Conservation (phyloP, 2,888 invertebrate genomes). For the Chymomyza caudatula region DNA sequence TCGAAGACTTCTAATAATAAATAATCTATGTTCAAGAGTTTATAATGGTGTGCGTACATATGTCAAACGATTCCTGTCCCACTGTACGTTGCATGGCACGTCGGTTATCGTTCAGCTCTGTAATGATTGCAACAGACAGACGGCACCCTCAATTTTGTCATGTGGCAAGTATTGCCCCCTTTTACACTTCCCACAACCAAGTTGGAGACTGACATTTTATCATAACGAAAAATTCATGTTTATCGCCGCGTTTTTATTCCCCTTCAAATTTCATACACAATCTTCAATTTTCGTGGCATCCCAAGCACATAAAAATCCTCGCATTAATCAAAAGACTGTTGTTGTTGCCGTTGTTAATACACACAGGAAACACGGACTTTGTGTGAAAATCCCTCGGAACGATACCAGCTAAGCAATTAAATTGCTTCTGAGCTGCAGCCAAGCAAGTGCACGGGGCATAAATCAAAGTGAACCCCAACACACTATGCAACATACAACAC, state of each 20-base stretch:
- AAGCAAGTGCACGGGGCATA: constrained; percentile 59
- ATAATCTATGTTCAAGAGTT: too few species aligned
- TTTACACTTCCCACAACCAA: neutral
- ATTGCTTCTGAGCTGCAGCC: constrained; percentile 39
- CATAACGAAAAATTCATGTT: constrained; percentile 48
- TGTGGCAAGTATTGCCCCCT: neutral
- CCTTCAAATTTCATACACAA: neutral
- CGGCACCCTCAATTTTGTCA: neutral
- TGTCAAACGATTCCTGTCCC: constrained; percentile 34
- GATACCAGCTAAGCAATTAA: constrained; percentile 50
- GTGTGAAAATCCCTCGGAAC: constrained; percentile 49
- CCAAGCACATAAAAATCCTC: constrained; percentile 62
- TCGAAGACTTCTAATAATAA: too few species aligned
- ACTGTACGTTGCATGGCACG: constrained; percentile 53
- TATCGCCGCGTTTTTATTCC: neutral
- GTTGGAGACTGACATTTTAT: constrained; percentile 39
- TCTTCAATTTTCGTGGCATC: neutral
- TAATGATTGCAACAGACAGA: constrained; percentile 59
- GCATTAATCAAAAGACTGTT: constrained; percentile 70
- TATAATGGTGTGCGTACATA: too few species aligned
- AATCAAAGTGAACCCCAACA: constrained; percentile 47
- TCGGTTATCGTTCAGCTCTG: constrained; percentile 69
- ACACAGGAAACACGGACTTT: constrained; percentile 67
- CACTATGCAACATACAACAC: neutral
- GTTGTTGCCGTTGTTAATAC: constrained; percentile 23